phyloP scores from a whole-genome alignment of 2,888 invertebrate genomes.

The Emesis furor region DNA sequence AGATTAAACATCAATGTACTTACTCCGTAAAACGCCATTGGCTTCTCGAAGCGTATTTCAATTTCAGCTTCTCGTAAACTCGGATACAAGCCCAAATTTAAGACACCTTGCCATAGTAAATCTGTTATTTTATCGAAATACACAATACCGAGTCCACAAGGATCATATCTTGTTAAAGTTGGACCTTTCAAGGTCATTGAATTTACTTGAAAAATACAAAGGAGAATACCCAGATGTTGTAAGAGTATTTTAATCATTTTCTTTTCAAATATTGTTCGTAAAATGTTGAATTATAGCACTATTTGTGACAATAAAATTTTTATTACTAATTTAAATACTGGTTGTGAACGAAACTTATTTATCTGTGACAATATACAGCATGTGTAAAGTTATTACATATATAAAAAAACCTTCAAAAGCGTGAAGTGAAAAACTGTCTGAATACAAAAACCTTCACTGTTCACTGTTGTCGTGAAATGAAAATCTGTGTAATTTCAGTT shows the following conservation, averaged over 20 bases:
- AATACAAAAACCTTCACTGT: too few relatives aligned
- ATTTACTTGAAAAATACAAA: constrained; percentile 75
- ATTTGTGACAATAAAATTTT: neutral
- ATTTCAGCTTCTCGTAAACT: constrained; percentile 79
- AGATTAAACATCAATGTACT: constrained; percentile 70
- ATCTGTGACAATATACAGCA: neutral
- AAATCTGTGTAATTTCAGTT: neutral
- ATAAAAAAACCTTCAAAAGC: neutral
- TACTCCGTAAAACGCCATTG: constrained; percentile 81
- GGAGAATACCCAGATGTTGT: constrained; percentile 32
- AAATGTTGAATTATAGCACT: neutral
- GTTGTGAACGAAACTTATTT: neutral
- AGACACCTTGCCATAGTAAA: constrained; percentile 82
- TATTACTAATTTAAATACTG: neutral
- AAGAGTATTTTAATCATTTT: constrained; percentile 21
- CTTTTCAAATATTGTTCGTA: neutral
- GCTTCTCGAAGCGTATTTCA: constrained; percentile 81
- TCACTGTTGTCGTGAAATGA: neutral
- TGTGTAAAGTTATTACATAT: neutral
- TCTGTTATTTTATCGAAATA: constrained; percentile 83
- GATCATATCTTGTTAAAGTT: constrained; percentile 84
- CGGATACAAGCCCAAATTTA: constrained; percentile 83
- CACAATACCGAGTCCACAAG: constrained; percentile 85
- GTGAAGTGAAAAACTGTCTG: too few relatives aligned
- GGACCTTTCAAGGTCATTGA: constrained; percentile 84